phyloP scores from a whole-genome alignment of 2,888 invertebrate species.

The Pseudococcus viburni region DNA sequence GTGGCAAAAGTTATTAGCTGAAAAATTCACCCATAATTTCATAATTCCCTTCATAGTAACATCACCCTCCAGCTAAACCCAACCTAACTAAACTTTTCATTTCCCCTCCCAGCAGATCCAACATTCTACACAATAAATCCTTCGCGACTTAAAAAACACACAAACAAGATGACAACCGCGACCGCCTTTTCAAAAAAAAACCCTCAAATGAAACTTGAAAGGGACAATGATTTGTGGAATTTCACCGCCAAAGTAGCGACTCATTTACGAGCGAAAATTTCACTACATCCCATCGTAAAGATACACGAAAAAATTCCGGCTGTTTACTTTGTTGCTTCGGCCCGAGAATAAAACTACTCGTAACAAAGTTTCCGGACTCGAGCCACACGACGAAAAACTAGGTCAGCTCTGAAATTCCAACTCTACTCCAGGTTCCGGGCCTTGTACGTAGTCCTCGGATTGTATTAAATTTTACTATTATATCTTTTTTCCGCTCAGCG shows the following conservation, averaged over 20 bases:
- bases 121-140: too few species aligned
- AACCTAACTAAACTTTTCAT: too few species aligned
- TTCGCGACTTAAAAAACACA: too few species aligned
- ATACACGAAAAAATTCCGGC: neutral
- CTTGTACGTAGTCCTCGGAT: neutral
- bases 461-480: neutral
- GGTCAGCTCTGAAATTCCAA: conserved; percentile 9
- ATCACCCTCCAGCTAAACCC: too few species aligned
- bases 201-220: too few species aligned
- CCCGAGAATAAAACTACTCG: neutral
- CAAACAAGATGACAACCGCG: too few species aligned
- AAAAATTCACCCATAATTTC: too few species aligned
- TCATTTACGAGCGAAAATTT: neutral
- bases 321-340: neutral
- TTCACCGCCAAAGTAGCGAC: neutral
- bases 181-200: too few species aligned
- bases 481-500: neutral
- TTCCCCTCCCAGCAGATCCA: too few species aligned
- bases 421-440: neutral
- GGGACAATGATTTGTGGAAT: neutral
- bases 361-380: conserved; percentile 8
- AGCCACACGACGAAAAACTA: neutral
- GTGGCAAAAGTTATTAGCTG: too few species aligned
- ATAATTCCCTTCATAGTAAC: too few species aligned
- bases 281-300: neutral